Evolutionary conservation across 2,797 vertebrate species (phyloP).

Genomic region (Presbytis comata): DNA sequence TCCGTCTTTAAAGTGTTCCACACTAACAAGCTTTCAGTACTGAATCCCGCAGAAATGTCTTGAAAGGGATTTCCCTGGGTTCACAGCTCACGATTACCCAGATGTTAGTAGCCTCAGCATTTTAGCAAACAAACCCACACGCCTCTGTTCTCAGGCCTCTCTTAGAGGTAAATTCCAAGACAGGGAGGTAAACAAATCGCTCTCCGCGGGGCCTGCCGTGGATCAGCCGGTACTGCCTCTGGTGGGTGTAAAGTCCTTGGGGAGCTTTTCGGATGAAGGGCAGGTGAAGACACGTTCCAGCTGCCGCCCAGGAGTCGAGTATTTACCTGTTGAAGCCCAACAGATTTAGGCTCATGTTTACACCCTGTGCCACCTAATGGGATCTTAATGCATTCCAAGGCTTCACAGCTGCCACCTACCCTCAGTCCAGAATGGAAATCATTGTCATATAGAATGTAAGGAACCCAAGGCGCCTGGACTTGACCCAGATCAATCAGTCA

Average conservation of each 20-base stretch:
- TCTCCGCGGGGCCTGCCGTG: background rate
- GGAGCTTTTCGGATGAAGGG: conserved; percentile 74
- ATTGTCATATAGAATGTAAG: background rate
- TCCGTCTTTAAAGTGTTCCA: background rate
- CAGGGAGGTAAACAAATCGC: conserved; percentile 43
- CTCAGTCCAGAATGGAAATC: conserved; percentile 61
- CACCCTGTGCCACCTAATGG: conserved; percentile 64
- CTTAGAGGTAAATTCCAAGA: conserved; percentile 43
- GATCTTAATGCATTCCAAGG: conserved; percentile 76
- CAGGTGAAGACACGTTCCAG: conserved; percentile 82
- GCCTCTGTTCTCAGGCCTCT: background rate
- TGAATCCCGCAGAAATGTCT: background rate
- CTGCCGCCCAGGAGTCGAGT: conserved; percentile 78
- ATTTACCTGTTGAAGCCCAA: conserved; percentile 80
- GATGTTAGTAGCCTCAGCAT: background rate
- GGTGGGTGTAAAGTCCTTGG: conserved; percentile 71
- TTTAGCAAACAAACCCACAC: conserved; percentile 56
- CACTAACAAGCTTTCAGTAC: background rate
- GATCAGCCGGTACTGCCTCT: conserved; percentile 60
- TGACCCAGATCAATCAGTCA: background rate
- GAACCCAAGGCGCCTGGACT: background rate
- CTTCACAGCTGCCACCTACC: conserved; percentile 61
- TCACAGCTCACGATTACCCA: background rate
- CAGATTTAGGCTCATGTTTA: conserved; percentile 76
- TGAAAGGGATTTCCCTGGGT: background rate